Evolutionary conservation across 2,888 invertebrate genomes (phyloP), one percentile per base, ranked within the genome.

Genomic region (Drosophila paracracens): DNA sequence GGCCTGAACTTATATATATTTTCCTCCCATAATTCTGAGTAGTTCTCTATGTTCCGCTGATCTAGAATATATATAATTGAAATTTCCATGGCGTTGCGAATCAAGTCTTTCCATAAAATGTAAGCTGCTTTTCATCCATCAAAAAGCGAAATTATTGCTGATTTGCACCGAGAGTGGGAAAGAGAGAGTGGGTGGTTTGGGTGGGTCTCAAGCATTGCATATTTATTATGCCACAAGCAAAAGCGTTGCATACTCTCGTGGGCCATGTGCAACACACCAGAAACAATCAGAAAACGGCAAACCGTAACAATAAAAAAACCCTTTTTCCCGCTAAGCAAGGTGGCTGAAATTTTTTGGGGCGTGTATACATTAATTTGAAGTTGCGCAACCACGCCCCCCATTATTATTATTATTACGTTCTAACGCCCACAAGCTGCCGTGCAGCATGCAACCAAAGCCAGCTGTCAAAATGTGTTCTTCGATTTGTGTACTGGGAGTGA

Each of bases 161-260:
- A 50, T 51, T 29, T 51, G 1, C 51, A 29, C 11, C 29, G 50
- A 29, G 11, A 18, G 21, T 7, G 13, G 6, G 40, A 11, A 11
- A 18, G 1, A 3, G 6, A 36, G 13, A 8, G 18, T 56, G 40
- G 40, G 21, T 57, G 38, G 27, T 10, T 31, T 52, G 29, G 56
- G 29, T 29, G n/a, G 38, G 29, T 11, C 7, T 16, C 18, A 57
- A 60, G 43, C 48, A 43, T 65, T 69, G 76, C 79, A 76, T 76
- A 76, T 56, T 74, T 76, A 68, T 21, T 29, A 51, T 36, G 18
- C 11, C 13, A 25, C 2, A 5, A 31, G 35, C 18, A 52, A 72
- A 71, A 51, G 31, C 43, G 36, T 72, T 76, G 76, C 76, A 76
- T 78, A 76, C 60, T 36, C 54, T 67, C 11, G 3, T 11, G 68